phyloP scores from a whole-genome alignment of 2,113 vertebrate species.

The Pachypanchax playfairii region DNA sequence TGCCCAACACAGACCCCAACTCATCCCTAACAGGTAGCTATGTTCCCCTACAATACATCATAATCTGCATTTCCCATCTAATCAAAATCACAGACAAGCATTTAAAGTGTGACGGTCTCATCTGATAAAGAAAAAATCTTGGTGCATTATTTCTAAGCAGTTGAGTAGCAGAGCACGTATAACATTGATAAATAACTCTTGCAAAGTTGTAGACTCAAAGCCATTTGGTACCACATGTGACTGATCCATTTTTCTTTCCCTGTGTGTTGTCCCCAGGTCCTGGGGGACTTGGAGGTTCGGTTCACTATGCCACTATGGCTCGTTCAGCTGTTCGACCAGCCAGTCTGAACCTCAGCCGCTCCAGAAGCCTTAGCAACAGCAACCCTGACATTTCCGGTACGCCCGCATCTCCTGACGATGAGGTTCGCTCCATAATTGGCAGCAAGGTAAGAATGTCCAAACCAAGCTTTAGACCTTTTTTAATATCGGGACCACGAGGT shows the following conservation, averaged over 20 bases:
- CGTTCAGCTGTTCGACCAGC: slow-evolving; percentile 92
- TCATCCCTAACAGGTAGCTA: slow-evolving; percentile 70
- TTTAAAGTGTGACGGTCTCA: not conserved
- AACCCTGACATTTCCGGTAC: slow-evolving; percentile 98
- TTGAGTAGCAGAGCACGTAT: not conserved
- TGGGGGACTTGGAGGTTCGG: slow-evolving; percentile 91
- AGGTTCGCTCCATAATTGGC: slow-evolving; percentile 96
- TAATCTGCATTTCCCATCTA: not conserved
- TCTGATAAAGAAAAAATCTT: not conserved
- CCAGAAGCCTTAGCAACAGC: slow-evolving; percentile 98
- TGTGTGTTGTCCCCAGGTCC: slow-evolving; percentile 80
- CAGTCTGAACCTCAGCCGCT: slow-evolving; percentile 95
- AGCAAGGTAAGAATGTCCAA: slow-evolving; percentile 86
- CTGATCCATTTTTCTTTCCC: not conserved
- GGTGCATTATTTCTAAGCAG: not conserved
- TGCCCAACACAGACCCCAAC: slow-evolving; percentile 64
- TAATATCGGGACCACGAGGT: not conserved
- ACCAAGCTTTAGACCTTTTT: not conserved
- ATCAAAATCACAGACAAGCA: not conserved
- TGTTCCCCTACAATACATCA: slow-evolving; percentile 18
- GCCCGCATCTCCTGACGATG: slow-evolving; percentile 94
- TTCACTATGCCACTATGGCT: slow-evolving; percentile 98
- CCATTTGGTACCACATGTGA: slow-evolving; percentile 5
- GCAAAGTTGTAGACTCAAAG: not conserved
- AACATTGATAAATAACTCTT: not conserved